Evolutionary conservation across 23 tunicate genomes (phyloP).

Genomic region (Oikopleura dioica): DNA sequence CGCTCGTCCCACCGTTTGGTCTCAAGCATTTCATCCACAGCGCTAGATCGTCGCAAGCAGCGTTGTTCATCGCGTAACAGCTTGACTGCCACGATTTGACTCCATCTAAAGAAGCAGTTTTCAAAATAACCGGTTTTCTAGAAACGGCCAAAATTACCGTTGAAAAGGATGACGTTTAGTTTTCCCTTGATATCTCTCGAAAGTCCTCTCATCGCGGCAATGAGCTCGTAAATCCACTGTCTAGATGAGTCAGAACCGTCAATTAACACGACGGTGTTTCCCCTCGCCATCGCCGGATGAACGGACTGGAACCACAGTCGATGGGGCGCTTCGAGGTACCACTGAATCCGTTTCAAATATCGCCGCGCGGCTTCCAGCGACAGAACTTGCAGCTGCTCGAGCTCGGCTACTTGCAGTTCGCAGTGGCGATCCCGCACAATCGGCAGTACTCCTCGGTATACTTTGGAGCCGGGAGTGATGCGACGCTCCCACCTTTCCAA

Average conservation of each 20-base stretch:
- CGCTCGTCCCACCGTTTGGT: background rate
- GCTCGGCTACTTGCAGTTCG: background rate
- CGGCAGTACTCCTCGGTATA: slow-evolving; percentile 1
- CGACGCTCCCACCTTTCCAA: background rate
- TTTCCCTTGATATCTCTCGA: background rate
- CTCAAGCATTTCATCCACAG: background rate
- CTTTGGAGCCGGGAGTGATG: background rate
- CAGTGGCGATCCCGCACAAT: slow-evolving; percentile 9
- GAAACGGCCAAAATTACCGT: background rate
- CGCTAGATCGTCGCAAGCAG: background rate
- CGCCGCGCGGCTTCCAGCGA: slow-evolving; percentile 9
- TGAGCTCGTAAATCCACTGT: background rate
- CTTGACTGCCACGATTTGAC: background rate
- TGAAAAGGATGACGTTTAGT: background rate
- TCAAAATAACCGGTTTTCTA: background rate
- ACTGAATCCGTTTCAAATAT: background rate
- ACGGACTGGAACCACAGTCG: slow-evolving; percentile 1
- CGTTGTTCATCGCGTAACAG: background rate
- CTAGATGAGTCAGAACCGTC: background rate
- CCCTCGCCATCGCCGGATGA: background rate
- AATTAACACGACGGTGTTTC: background rate
- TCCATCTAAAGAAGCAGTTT: background rate
- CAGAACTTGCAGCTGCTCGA: background rate
- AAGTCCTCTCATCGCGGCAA: background rate
- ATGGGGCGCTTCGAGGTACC: background rate